Percentiles rank a stretch among this genome's conserved stretches.
phyloP scores from a whole-genome alignment of 23 tunicate species.

The Halocynthia aurantium region DNA sequence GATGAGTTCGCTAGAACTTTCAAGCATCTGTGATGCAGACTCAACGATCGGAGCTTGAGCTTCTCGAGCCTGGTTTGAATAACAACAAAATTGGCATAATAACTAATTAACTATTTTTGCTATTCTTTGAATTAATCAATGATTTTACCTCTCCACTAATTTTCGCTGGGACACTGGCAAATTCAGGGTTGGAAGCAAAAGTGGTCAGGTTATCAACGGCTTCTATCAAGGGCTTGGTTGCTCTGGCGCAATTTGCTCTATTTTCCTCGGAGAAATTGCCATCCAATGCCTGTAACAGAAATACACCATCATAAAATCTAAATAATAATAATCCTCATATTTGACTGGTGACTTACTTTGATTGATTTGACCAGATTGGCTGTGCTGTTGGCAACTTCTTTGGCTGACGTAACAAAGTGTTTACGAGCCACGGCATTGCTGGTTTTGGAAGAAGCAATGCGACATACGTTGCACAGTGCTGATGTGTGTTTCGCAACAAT shows the following conservation, averaged over 20 bases:
- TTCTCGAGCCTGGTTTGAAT: slow-evolving; percentile 43
- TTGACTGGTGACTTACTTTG: slow-evolving; percentile 29
- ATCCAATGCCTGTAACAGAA: slow-evolving; percentile 46
- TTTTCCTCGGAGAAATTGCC: slow-evolving; percentile 72
- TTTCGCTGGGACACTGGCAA: slow-evolving; percentile 87
- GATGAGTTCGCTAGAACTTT: slow-evolving; percentile 85
- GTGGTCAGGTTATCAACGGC: slow-evolving; percentile 78
- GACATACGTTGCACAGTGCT: slow-evolving; percentile 82
- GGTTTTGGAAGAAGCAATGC: slow-evolving; percentile 89
- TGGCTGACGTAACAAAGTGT: slow-evolving; percentile 90
- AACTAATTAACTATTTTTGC: background rate
- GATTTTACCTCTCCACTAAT: slow-evolving; percentile 71
- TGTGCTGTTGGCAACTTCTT: slow-evolving; percentile 92
- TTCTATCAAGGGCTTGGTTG: slow-evolving; percentile 70
- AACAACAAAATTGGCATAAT: background rate
- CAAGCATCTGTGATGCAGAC: slow-evolving; percentile 91
- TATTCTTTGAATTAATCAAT: background rate
- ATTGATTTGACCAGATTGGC: slow-evolving; percentile 70
- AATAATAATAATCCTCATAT: no score
- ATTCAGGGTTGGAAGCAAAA: slow-evolving; percentile 90
- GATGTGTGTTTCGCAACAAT: slow-evolving; percentile 96
- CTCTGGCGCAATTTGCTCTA: slow-evolving; percentile 47
- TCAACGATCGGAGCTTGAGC: slow-evolving; percentile 89
- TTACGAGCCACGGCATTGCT: slow-evolving; percentile 78
- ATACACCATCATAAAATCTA: no score